These are phyloP conservation scores for Mirounga angustirostris DNA, from an alignment of 2,113 vertebrate species.

Conservation along the genomic window DNA sequence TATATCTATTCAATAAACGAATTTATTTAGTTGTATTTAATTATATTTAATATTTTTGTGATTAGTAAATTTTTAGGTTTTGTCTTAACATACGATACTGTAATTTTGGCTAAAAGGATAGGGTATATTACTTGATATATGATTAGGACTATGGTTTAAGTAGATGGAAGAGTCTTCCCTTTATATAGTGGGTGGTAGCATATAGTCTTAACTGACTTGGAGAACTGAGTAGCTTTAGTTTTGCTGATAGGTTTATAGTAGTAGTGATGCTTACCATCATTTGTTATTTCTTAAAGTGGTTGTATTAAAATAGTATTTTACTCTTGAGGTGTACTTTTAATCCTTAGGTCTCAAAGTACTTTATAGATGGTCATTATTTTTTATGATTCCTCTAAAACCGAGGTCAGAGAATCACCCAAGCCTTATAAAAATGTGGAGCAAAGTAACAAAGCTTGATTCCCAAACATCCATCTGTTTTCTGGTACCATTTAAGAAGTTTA, in stretches of 20 bases:
- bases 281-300: conserved; percentile 55
- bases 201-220: neutral
- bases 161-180: neutral
- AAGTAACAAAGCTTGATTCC: conserved; percentile 66
- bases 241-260: conserved; percentile 42
- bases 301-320: conserved; percentile 69
- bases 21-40: neutral
- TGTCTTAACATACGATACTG: conserved; percentile 5
- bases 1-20: conserved; percentile 21
- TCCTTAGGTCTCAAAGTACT: conserved; percentile 47
- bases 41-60: neutral
- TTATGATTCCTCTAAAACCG: conserved; percentile 72
- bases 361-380: conserved; percentile 78
- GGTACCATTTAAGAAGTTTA: conserved; percentile 51
- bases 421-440: conserved; percentile 57
- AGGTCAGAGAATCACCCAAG: conserved; percentile 47
- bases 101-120: conserved; percentile 38
- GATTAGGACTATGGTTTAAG: neutral
- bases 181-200: neutral
- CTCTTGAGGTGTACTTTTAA: conserved; percentile 69
- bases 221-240: conserved; percentile 40
- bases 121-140: neutral
- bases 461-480: conserved; percentile 27
- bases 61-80: neutral
- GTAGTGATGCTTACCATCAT: conserved; percentile 44